Percentiles rank a stretch among this genome's conserved stretches.
Conservation (phyloP, 2,113 vertebrate genomes). For the Crotalus tigris region DNA sequence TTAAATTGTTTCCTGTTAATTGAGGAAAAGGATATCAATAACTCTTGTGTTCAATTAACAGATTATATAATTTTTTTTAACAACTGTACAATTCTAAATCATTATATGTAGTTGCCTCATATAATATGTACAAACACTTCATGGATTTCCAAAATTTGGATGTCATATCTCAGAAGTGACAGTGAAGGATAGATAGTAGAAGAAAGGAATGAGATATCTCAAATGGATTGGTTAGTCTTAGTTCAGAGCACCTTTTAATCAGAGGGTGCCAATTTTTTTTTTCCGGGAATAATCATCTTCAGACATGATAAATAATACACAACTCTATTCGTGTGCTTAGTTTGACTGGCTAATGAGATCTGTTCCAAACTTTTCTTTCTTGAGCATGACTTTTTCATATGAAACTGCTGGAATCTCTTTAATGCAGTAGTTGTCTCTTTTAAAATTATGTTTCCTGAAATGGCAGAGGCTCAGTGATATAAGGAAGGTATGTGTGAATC, state of each 20-base stretch:
- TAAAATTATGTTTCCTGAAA: neutral
- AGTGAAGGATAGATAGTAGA: neutral
- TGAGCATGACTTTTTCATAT: neutral
- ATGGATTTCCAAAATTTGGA: neutral
- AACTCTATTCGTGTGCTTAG: neutral
- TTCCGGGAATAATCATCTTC: neutral
- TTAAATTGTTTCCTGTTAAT: neutral
- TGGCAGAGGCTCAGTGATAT: neutral
- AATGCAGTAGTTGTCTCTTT: neutral
- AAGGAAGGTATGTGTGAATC: slow-evolving; percentile 16
- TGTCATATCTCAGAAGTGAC: neutral
- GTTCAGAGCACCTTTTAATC: neutral
- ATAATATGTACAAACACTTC: no score
- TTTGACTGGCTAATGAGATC: neutral
- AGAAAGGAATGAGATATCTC: neutral
- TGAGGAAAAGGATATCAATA: neutral
- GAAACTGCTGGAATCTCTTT: neutral
- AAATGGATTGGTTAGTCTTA: neutral
- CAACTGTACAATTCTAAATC: neutral
- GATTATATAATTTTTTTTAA: neutral
- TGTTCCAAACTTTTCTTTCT: neutral
- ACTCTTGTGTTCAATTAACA: neutral
- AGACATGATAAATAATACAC: neutral
- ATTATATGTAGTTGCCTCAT: neutral
- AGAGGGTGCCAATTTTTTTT: neutral